Conservation (phyloP, 2,797 vertebrate genomes). For the Epinephelus coioides region DNA sequence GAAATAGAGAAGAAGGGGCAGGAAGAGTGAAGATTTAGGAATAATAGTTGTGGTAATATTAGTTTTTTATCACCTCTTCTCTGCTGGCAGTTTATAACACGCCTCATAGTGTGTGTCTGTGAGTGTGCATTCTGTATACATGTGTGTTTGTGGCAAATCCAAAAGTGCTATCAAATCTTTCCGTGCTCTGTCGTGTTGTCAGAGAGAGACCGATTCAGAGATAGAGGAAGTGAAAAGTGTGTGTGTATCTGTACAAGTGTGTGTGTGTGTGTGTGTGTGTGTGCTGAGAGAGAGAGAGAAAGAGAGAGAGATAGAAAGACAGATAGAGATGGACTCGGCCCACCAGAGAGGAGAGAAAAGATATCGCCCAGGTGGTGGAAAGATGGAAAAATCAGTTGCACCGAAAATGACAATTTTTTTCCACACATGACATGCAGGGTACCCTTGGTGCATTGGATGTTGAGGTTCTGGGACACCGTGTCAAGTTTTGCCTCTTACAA, state of each 20-base stretch:
- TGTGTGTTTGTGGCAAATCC: slow-evolving; percentile 22
- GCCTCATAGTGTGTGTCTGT: not conserved
- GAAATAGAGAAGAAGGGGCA: not conserved
- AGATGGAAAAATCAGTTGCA: slow-evolving; percentile 58
- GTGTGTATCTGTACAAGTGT: not conserved
- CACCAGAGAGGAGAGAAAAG: slow-evolving; percentile 41
- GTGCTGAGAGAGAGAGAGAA: not conserved
- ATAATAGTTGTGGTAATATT: slow-evolving; percentile 21
- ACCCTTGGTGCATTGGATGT: too few relatives aligned
- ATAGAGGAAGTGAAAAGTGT: slow-evolving; percentile 6
- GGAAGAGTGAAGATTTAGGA: slow-evolving; percentile 1
- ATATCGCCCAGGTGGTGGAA: slow-evolving; percentile 51
- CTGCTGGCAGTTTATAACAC: slow-evolving; percentile 7
- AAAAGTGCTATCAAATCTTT: slow-evolving; percentile 15
- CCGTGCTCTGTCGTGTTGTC: not conserved
- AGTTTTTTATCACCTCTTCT: slow-evolving; percentile 6
- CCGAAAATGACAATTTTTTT: slow-evolving; percentile 48
- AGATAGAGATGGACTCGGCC: slow-evolving; percentile 29
- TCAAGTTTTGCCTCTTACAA: too few relatives aligned
- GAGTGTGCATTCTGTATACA: not conserved
- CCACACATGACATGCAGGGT: too few relatives aligned
- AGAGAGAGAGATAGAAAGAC: slow-evolving; percentile 8
- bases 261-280: not conserved
- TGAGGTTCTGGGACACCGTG: too few relatives aligned
- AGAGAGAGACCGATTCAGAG: slow-evolving; percentile 21